Evolutionary conservation across 1,140 invertebrate genomes (phyloP).

Genomic region (Pseudomyrmex concolor): DNA sequence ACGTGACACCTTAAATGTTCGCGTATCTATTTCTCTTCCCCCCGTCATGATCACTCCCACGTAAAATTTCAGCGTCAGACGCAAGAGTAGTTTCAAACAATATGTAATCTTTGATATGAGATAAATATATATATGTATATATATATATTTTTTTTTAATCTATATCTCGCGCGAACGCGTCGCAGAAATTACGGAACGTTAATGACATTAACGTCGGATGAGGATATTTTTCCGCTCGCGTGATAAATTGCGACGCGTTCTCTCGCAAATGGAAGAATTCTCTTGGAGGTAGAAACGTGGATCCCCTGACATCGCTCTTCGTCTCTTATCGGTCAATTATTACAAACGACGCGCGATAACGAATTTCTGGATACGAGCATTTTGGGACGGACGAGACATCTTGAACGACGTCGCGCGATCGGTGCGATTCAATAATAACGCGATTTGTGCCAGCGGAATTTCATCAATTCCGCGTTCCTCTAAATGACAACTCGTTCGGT

Average conservation of each 20-base stretch:
- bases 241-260: not conserved
- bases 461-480: constrained; percentile 6
- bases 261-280: not conserved
- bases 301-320: too few relatives aligned
- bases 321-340: constrained; percentile 32
- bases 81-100: not conserved
- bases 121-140: not conserved
- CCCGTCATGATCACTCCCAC: constrained; percentile 11
- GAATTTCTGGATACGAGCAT: constrained; percentile 21
- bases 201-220: constrained; percentile 32
- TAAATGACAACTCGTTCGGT: constrained; percentile 29
- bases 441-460: not conserved
- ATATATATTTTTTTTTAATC: not conserved
- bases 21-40: constrained; percentile 9
- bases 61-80: not conserved
- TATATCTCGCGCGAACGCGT: too few relatives aligned
- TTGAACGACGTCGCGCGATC: not conserved
- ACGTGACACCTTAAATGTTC: constrained; percentile 32
- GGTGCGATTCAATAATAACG: constrained; percentile 39
- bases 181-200: constrained; percentile 36
- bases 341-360: constrained; percentile 24
- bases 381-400: not conserved
- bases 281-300: not conserved
- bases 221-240: constrained; percentile 13
- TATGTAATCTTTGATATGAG: too few relatives aligned